Conservation (phyloP, 1,140 invertebrate species). For the Gryllus bimaculatus region DNA sequence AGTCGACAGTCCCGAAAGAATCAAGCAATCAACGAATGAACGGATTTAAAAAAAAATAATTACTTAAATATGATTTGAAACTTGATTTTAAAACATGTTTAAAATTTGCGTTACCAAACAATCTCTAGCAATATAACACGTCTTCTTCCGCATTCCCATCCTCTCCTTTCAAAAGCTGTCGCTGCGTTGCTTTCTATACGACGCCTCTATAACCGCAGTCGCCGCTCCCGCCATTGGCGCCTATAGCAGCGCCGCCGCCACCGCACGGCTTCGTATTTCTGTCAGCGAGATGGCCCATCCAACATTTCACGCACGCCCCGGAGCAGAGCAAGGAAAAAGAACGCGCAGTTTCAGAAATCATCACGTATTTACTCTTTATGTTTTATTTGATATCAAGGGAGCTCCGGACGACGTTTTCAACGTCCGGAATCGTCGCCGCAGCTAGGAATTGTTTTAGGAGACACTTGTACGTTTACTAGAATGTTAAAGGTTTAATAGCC, state of each 20-base stretch:
- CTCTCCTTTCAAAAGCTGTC: too few relatives aligned
- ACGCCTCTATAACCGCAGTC: neutral
- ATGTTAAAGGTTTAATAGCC: neutral
- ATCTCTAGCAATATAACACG: too few relatives aligned
- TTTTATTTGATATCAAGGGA: constrained; percentile 5
- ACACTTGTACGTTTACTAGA: neutral
- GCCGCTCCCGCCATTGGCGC: too few relatives aligned
- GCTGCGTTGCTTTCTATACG: too few relatives aligned
- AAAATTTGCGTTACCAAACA: too few relatives aligned
- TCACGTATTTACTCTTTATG: neutral
- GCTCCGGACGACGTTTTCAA: neutral
- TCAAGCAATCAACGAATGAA: too few relatives aligned
- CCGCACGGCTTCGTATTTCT: neutral
- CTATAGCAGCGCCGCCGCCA: neutral
- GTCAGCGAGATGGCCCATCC: neutral
- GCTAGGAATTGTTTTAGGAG: neutral
- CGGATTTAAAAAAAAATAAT: too few relatives aligned
- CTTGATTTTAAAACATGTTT: too few relatives aligned
- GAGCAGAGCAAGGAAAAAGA: neutral
- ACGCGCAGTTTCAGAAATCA: neutral
- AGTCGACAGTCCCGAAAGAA: too few relatives aligned
- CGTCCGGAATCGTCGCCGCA: neutral
- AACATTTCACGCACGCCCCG: neutral
- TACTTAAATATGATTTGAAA: too few relatives aligned
- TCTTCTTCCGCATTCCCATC: too few relatives aligned